A percentile compares a stretch with the other conserved stretches of the same genome.
phyloP scores from a whole-genome alignment of 2,797 vertebrate species.

The Rhinatrema bivittatum region DNA sequence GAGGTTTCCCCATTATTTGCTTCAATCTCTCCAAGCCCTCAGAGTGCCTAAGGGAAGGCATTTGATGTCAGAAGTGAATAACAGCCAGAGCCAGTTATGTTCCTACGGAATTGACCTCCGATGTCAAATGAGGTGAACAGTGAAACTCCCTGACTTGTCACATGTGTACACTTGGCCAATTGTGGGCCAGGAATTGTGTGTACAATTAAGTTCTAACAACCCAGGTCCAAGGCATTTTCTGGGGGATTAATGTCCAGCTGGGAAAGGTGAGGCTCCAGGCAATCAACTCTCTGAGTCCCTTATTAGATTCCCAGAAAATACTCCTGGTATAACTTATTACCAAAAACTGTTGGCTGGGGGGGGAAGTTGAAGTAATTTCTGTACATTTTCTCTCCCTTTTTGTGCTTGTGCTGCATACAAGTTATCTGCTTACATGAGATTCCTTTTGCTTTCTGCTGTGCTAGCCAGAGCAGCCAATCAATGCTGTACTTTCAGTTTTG shows the following conservation, averaged over 20 bases:
- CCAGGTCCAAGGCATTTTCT: not conserved
- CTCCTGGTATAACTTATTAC: too few species aligned
- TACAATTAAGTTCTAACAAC: not conserved
- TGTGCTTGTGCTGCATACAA: not conserved
- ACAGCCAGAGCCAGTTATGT: slow-evolving; percentile 13
- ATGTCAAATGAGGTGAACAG: slow-evolving; percentile 18
- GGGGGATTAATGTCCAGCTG: not conserved
- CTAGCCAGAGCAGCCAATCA: too few species aligned
- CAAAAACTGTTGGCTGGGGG: too few species aligned
- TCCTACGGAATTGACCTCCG: slow-evolving; percentile 16
- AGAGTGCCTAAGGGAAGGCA: slow-evolving; percentile 10
- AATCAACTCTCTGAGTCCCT: too few species aligned
- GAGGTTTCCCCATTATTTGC: slow-evolving; percentile 6
- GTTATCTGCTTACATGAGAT: too few species aligned
- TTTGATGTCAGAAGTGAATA: slow-evolving; percentile 15
- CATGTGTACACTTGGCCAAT: slow-evolving; percentile 1
- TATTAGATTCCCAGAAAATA: too few species aligned
- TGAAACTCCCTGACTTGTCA: slow-evolving; percentile 14
- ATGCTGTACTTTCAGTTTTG: too few species aligned
- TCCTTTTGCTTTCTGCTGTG: too few species aligned
- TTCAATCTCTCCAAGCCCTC: slow-evolving; percentile 13
- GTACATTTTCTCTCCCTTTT: not conserved
- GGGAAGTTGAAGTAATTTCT: not conserved
- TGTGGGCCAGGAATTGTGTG: not conserved
- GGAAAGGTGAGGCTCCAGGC: too few species aligned